A percentile compares a stretch with the other conserved stretches of the same genome.
These are phyloP conservation scores for Danionella cerebrum DNA, from an alignment of 2,113 vertebrate genomes.

Conservation along the genomic window DNA sequence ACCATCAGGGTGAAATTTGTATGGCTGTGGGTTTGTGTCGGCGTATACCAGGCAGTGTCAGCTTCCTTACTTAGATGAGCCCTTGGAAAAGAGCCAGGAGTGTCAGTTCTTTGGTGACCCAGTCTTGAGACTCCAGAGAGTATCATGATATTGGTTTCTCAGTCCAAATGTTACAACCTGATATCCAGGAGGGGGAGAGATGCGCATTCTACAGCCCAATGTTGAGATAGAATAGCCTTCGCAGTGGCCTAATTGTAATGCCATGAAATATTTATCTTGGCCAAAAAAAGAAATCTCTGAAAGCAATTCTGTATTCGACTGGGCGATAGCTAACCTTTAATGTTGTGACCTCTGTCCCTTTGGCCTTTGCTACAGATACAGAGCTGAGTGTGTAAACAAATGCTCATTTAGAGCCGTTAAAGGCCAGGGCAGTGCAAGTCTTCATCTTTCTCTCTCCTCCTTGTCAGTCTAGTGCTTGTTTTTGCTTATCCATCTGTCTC, in stretches of 20 bases:
- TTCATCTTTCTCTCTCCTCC: neutral
- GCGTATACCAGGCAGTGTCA: neutral
- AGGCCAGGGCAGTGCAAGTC: neutral
- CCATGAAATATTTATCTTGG: slow-evolving; percentile 3
- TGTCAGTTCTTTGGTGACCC: slow-evolving; percentile 14
- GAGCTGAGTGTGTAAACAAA: slow-evolving; percentile 20
- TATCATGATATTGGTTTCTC: slow-evolving; percentile 17
- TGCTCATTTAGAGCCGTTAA: slow-evolving; percentile 7
- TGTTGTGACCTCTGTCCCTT: neutral
- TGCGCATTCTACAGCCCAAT: neutral
- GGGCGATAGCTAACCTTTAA: slow-evolving; percentile 30
- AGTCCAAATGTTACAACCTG: slow-evolving; percentile 22
- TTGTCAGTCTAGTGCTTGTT: neutral
- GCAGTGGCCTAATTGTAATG: slow-evolving; percentile 35
- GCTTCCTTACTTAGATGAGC: neutral
- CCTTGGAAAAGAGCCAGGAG: neutral
- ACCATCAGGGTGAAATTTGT: neutral
- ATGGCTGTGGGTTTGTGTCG: neutral
- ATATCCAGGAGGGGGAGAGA: slow-evolving; percentile 8
- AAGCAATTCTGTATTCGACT: slow-evolving; percentile 47
- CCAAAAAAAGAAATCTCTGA: neutral
- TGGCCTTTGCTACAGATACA: slow-evolving; percentile 46
- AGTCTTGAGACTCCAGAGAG: slow-evolving; percentile 9
- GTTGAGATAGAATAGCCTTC: neutral
- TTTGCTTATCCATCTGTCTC: neutral